Evolutionary conservation across 2,113 vertebrate species (phyloP), one percentile per base, ranked within the genome.

Genomic region (Promerops cafer): DNA sequence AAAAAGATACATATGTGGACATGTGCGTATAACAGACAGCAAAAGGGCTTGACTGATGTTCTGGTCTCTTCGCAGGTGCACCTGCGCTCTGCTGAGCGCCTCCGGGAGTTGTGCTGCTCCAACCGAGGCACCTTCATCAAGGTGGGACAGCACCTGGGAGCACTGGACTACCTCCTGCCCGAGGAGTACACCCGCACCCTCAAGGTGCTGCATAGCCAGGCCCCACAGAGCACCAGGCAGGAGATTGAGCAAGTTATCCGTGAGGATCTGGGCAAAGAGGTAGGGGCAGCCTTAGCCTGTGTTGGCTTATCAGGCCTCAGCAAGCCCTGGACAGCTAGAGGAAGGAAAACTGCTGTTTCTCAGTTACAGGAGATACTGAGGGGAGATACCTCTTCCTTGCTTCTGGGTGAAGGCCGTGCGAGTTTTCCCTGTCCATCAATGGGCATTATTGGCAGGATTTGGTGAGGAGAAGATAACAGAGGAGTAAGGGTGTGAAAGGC

Each of bases 81-180:
- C 81, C 97, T 93, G 50, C 99, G 99, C 57, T 99, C 99, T 3
- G 99, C 99, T 6, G 98, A 98, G 94, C 99, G 98, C 45, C 98
- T 99, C 30, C 97, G 98, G 59, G 98, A 99, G 72, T 96, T 99
- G 93, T 99, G 99, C 97, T 99, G 99, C n/a, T 98, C 98, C 92
- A 99, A 99, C 97, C 95, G 99, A 84, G 99, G 99, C 71, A 99
- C 99, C 13, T 99, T 99, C 97, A 99, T 99, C 97, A 99, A 99
- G 97, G 99, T 99, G 92, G 99, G 99, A 16, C 99, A 99, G 97
- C 99, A 99, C 96, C 97, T 99, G 30, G 99, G 99, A 9, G 99
- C 99, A 1, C 98, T 99, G 76, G 99, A 99, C 87, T 99, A 99
- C 96, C 98, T 99, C 76, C 97, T 99, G 71, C 99, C 99, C 0